These are phyloP conservation scores for Paedocypris sp. DNA, from an alignment of 2,113 vertebrate species.

Conservation along the genomic window DNA sequence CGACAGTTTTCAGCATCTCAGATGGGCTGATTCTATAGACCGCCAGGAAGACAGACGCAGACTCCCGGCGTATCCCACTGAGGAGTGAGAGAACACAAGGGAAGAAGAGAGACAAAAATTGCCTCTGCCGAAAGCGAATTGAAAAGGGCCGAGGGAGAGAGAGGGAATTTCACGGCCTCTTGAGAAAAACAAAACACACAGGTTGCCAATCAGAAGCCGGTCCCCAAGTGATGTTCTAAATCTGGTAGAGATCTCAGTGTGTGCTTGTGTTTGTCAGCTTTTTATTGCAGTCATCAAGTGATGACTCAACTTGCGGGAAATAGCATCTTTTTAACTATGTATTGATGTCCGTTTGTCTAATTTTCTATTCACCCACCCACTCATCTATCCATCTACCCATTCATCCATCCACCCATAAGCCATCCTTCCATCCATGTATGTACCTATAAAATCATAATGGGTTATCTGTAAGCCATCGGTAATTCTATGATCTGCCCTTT, in stretches of 20 bases:
- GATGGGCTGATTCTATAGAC: conserved; percentile 12
- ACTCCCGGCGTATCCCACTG: not conserved
- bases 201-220: conserved; percentile 17
- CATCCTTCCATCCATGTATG: too few relatives aligned
- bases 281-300: not conserved
- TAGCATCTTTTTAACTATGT: not conserved
- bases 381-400: too few relatives aligned
- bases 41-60: not conserved
- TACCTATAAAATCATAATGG: too few relatives aligned
- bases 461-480: too few relatives aligned
- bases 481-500: too few relatives aligned
- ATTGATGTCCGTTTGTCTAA: too few relatives aligned
- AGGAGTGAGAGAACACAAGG: conserved; percentile 3
- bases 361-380: not conserved
- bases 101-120: conserved; percentile 14
- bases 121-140: conserved; percentile 11
- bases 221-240: conserved; percentile 15
- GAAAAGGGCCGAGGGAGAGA: conserved; percentile 8
- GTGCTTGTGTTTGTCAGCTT: not conserved
- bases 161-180: not conserved
- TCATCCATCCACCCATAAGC: too few relatives aligned
- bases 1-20: conserved; percentile 1
- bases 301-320: conserved; percentile 3
- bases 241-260: not conserved
- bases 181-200: conserved; percentile 6